Percentiles rank a stretch among this genome's conserved stretches.
Evolutionary conservation across 2,113 vertebrate species (phyloP).

Genomic region (Sebastes fasciatus): DNA sequence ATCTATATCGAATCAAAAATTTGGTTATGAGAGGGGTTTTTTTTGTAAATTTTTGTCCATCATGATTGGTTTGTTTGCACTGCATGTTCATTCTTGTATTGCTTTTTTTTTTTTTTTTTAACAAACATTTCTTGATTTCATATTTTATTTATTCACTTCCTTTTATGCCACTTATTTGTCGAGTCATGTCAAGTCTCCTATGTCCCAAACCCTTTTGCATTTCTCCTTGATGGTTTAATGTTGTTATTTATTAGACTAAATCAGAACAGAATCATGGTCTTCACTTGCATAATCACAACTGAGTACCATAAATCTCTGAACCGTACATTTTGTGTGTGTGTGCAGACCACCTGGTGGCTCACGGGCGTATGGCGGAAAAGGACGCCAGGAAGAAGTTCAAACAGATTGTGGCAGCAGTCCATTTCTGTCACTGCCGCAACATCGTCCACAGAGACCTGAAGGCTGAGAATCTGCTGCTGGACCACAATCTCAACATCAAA

Average conservation of each 20-base stretch:
- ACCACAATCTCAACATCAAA: conserved; percentile 86
- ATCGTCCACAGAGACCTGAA: conserved; percentile 98
- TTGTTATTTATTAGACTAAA: not conserved
- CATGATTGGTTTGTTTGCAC: not conserved
- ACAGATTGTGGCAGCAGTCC: conserved; percentile 96
- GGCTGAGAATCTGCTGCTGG: conserved; percentile 97
- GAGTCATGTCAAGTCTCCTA: not conserved
- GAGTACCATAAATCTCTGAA: not conserved
- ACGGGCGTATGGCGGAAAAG: conserved; percentile 98
- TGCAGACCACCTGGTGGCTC: conserved; percentile 97
- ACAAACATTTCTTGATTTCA: not conserved
- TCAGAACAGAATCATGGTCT: not conserved
- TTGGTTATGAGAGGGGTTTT: not conserved
- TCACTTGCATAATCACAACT: not conserved
- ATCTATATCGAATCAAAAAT: not conserved
- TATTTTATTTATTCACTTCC: not conserved
- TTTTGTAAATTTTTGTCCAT: not conserved
- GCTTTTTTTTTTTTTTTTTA: not conserved
- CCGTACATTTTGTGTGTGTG: not conserved
- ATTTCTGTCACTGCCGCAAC: conserved; percentile 97
- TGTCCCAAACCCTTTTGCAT: not conserved
- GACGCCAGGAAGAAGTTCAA: conserved; percentile 98
- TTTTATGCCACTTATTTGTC: not conserved
- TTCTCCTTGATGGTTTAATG: not conserved
- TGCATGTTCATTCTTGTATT: not conserved